Base-by-base conservation (phyloP, 2,888 invertebrate genomes). In the Oxystoma pomonae region DNA sequence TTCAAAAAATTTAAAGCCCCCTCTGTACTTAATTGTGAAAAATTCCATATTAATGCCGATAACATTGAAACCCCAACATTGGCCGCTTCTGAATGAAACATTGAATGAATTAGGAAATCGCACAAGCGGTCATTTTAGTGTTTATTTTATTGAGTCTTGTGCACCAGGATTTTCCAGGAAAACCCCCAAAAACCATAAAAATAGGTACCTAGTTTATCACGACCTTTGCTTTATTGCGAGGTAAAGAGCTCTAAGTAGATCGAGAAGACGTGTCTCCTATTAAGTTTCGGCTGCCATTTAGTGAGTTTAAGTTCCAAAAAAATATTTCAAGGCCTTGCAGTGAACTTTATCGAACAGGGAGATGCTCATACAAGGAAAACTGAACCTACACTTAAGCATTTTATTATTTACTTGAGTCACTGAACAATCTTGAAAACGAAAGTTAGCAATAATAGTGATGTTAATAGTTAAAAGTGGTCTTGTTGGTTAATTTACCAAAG, bases 21-120 rank as follows among this genome's bases (percentile, higher is more conserved):
- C 12, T 35, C 35, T 35, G 35, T 35, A 12, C 35, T n/a, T n/a
- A n/a, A n/a, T n/a, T n/a, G n/a, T n/a, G n/a, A 35, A 35, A 35
- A 35, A 35, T 35, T 65, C 63, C 62, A 52, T 56, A 65, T 55
- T 62, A 65, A 65, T 59, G 51, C 56, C 57, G 59, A 60, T 68
- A 72, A 64, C 70, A 70, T 72, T 70, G 70, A 71, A 70, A 65
- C 68, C 65, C 67, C 65, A 72, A 67, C 71, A 68, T 71, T 71
- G 71, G 67, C 68, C 67, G 67, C 35, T 69, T 56, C 58, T 63
- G 67, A 67, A 67, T 67, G 67, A 65, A 69, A 66, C 70, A 70
- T 71, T 71, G 68, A 70, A 71, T 71, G 69, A 71, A 73, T 69
- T 71, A 68, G 69, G 69, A 68, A 71, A 70, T 59, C 60, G 59